Conservation (phyloP, 1,140 invertebrate genomes). For the Drosophila sechellia region DNA sequence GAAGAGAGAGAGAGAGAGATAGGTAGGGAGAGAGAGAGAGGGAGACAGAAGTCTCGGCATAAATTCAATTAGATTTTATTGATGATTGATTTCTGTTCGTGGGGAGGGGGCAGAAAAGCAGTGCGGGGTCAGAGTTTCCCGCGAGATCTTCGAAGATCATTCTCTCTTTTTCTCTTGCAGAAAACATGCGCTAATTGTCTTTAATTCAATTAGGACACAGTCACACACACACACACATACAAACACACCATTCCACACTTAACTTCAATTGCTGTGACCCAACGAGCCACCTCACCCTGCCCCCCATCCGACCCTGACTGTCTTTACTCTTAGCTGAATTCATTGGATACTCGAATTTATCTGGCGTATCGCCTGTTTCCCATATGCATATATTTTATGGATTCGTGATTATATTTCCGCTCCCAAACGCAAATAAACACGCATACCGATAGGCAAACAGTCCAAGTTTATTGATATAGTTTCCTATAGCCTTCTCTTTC, state of each 20-base stretch:
- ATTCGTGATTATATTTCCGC: conserved; percentile 42
- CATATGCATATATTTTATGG: conserved; percentile 19
- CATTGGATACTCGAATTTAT: conserved; percentile 33
- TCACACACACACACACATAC: conserved; percentile 7
- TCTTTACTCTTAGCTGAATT: conserved; percentile 9
- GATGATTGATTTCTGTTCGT: conserved; percentile 71
- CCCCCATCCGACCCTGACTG: background rate
- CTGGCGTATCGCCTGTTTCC: conserved; percentile 17
- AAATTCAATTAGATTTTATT: conserved; percentile 81
- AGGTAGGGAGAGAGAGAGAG: background rate
- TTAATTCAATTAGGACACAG: conserved; percentile 68
- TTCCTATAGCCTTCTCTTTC: conserved; percentile 6
- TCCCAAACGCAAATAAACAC: conserved; percentile 21
- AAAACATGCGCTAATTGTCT: conserved; percentile 57
- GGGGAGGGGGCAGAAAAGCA: background rate
- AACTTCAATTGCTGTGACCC: conserved; percentile 60
- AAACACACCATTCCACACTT: conserved; percentile 15
- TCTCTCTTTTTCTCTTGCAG: conserved; percentile 10
- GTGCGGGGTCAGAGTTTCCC: conserved; percentile 30
- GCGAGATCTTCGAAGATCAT: conserved; percentile 21
- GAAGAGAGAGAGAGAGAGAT: too few species aligned
- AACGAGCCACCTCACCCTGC: conserved; percentile 4
- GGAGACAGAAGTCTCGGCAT: conserved; percentile 24
- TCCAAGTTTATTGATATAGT: conserved; percentile 50
- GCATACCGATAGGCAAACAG: conserved; percentile 38